A percentile compares a stretch with the other conserved stretches of the same genome.
Conservation (phyloP, 1,140 invertebrate genomes). For the Drosophila azteca region DNA sequence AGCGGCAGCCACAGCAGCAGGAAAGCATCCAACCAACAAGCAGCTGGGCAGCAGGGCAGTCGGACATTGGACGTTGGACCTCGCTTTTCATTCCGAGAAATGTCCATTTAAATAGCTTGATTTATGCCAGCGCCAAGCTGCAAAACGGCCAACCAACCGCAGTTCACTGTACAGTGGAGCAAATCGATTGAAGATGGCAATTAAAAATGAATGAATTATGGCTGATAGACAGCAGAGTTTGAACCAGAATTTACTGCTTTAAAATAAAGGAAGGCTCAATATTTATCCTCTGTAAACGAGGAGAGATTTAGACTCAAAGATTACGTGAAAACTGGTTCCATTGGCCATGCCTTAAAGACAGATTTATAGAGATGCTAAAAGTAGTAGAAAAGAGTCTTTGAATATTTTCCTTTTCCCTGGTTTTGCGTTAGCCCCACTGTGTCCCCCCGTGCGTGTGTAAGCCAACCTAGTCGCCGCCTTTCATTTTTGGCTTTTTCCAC, state of each 20-base stretch:
- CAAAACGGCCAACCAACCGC: constrained; percentile 37
- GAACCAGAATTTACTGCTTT: no score
- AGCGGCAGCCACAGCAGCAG: background rate
- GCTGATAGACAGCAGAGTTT: no score
- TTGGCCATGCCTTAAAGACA: no score
- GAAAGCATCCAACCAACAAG: constrained; percentile 23
- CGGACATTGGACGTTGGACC: constrained; percentile 25
- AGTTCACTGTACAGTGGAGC: constrained; percentile 29
- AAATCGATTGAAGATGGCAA: background rate
- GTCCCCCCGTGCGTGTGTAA: background rate
- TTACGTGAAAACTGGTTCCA: no score
- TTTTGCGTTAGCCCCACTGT: constrained; percentile 24
- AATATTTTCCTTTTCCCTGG: no score
- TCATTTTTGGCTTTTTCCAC: constrained; percentile 48
- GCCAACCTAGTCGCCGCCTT: constrained; percentile 30
- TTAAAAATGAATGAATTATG: background rate
- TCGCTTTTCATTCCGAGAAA: constrained; percentile 66
- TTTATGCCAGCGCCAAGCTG: constrained; percentile 71
- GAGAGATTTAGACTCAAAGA: no score
- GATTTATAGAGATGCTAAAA: no score
- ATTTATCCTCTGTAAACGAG: no score
- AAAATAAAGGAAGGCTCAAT: no score
- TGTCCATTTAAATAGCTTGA: constrained; percentile 79
- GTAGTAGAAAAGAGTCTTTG: no score
- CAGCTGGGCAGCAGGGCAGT: constrained; percentile 15